These are phyloP conservation scores for Naja naja DNA, from an alignment of 2,113 vertebrate genomes.

Conservation along the genomic window DNA sequence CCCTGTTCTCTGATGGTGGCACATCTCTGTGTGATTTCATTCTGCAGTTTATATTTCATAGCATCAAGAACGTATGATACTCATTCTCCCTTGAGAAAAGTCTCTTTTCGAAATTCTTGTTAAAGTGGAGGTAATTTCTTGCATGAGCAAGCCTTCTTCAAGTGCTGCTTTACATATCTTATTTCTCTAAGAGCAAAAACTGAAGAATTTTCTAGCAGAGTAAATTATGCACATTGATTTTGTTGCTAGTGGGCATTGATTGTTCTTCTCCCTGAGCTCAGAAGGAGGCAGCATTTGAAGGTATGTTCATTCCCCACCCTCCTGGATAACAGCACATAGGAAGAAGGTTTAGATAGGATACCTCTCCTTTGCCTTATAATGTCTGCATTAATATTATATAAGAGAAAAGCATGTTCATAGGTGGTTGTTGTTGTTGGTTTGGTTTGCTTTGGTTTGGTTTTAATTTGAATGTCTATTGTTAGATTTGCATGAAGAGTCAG, in stretches of 20 bases:
- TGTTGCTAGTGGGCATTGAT: slow-evolving; percentile 50
- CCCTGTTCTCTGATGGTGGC: slow-evolving; percentile 37
- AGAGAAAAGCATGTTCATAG: background rate
- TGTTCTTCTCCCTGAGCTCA: slow-evolving; percentile 47
- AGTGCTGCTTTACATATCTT: slow-evolving; percentile 66
- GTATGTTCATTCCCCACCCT: background rate
- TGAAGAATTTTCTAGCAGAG: slow-evolving; percentile 54
- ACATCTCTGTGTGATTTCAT: slow-evolving; percentile 26
- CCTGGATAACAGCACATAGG: slow-evolving; percentile 17
- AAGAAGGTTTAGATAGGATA: slow-evolving; percentile 23
- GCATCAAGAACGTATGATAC: slow-evolving; percentile 44
- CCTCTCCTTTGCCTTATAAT: background rate
- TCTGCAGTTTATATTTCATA: slow-evolving; percentile 31
- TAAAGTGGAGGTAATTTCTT: slow-evolving; percentile 73
- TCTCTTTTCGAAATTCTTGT: slow-evolving; percentile 68
- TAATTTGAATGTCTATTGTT: background rate
- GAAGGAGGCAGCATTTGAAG: slow-evolving; percentile 25
- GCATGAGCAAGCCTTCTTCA: slow-evolving; percentile 71
- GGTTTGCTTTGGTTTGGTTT: background rate
- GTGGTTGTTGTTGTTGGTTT: background rate
- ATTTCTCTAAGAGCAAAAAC: slow-evolving; percentile 56
- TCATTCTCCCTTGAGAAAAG: slow-evolving; percentile 47
- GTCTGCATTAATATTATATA: slow-evolving; percentile 37
- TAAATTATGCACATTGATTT: slow-evolving; percentile 57
- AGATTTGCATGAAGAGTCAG: too few relatives aligned